Conservation (phyloP, 2,888 invertebrate species). For the Xestia sexstrigata region DNA sequence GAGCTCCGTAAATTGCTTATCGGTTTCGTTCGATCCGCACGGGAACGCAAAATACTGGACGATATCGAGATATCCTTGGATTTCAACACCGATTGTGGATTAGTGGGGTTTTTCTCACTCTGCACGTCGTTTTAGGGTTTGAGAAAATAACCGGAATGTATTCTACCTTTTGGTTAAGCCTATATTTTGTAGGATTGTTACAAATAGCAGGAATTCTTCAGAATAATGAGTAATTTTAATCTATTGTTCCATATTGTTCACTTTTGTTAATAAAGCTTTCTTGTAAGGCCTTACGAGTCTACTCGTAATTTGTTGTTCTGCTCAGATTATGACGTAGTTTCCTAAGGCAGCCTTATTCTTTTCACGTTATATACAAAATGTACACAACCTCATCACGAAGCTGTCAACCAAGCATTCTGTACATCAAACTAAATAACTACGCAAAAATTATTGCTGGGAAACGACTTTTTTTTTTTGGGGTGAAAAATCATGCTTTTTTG, state of each 20-base stretch:
- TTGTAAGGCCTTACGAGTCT: too few relatives aligned
- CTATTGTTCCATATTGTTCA: neutral
- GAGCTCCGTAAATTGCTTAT: constrained; percentile 51
- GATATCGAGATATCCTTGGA: neutral
- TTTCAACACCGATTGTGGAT: constrained; percentile 13
- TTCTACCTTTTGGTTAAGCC: neutral
- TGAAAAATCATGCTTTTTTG: too few relatives aligned
- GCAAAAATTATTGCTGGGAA: too few relatives aligned
- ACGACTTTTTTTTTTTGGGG: too few relatives aligned
- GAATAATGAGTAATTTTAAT: neutral
- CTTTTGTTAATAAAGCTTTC: too few relatives aligned
- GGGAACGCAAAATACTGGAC: constrained; percentile 20
- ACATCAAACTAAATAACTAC: too few relatives aligned
- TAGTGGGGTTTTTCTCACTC: neutral
- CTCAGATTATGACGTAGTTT: neutral
- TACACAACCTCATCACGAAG: too few relatives aligned
- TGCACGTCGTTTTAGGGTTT: neutral
- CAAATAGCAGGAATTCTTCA: neutral
- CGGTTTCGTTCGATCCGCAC: constrained; percentile 14
- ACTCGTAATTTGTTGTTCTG: too few relatives aligned
- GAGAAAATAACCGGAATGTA: neutral
- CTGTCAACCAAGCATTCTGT: too few relatives aligned
- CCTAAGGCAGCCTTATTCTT: constrained; percentile 22
- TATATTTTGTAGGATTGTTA: neutral
- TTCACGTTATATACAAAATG: neutral